A percentile compares a stretch with the other conserved stretches of the same genome.
Conservation (phyloP, 2,888 invertebrate species). For the Rhyacophila evoluta region DNA sequence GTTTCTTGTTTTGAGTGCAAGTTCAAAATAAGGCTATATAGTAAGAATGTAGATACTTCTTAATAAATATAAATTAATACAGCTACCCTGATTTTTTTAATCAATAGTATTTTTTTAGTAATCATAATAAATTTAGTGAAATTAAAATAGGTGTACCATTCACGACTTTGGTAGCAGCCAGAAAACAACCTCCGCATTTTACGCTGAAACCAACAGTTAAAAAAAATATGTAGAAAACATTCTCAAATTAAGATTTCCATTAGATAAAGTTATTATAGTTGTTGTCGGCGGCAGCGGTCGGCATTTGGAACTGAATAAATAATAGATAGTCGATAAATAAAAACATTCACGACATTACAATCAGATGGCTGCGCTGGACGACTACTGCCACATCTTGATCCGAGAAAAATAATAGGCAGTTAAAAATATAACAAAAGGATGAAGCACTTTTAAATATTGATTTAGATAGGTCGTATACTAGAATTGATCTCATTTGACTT, state of each 20-base stretch:
- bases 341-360: not conserved
- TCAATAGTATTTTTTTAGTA: not conserved
- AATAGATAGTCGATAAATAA: constrained; percentile 38
- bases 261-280: constrained; percentile 46
- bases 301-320: constrained; percentile 6
- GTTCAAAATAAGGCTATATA: no score
- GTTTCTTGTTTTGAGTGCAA: no score
- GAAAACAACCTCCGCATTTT: not conserved
- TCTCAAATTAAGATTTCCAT: constrained; percentile 39
- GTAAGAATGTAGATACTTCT: no score
- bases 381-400: constrained; percentile 15
- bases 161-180: not conserved
- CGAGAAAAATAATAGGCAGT: not conserved
- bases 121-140: not conserved
- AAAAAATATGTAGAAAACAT: not conserved
- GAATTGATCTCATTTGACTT: no score
- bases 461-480: not conserved
- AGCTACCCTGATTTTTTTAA: no score
- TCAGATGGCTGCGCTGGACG: constrained; percentile 7
- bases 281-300: constrained; percentile 10
- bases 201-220: not conserved
- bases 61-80: no score
- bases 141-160: not conserved
- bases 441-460: not conserved
- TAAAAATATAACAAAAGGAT: not conserved